A percentile compares a stretch with the other conserved stretches of the same genome.
Conservation (phyloP, 2,113 vertebrate species). For the Pica pica region DNA sequence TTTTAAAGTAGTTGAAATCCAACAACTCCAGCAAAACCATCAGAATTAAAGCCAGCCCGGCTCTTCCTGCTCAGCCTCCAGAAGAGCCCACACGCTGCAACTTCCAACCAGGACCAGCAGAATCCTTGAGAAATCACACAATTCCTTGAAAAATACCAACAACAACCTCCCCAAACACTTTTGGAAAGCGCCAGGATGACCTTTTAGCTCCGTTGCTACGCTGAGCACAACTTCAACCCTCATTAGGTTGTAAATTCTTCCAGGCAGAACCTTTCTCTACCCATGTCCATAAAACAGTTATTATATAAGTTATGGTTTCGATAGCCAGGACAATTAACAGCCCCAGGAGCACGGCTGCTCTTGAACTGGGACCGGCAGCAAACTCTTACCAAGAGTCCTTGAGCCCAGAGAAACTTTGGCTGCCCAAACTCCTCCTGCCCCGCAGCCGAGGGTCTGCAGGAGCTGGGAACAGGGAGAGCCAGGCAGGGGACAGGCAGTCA, state of each 20-base stretch:
- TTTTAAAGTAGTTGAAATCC: background rate
- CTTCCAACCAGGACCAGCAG: background rate
- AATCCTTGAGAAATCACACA: background rate
- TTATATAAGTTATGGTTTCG: background rate
- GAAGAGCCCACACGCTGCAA: background rate
- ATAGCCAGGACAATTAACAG: background rate
- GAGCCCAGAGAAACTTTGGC: background rate
- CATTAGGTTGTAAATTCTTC: constrained; percentile 22
- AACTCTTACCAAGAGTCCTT: background rate
- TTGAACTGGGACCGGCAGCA: background rate
- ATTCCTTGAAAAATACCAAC: background rate
- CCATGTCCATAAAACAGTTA: background rate
- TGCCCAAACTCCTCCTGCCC: background rate
- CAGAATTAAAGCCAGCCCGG: background rate
- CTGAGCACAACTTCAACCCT: background rate
- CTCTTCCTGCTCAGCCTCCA: background rate
- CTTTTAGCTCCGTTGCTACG: background rate
- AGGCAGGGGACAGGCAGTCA: background rate
- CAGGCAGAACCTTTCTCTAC: background rate
- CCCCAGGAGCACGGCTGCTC: background rate
- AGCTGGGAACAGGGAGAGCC: background rate
- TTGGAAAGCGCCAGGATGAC: background rate
- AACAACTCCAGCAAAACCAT: background rate
- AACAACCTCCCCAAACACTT: background rate
- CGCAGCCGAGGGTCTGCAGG: background rate